Base-by-base conservation (phyloP, 2,113 vertebrate species). In the Lutjanus erythropterus region DNA sequence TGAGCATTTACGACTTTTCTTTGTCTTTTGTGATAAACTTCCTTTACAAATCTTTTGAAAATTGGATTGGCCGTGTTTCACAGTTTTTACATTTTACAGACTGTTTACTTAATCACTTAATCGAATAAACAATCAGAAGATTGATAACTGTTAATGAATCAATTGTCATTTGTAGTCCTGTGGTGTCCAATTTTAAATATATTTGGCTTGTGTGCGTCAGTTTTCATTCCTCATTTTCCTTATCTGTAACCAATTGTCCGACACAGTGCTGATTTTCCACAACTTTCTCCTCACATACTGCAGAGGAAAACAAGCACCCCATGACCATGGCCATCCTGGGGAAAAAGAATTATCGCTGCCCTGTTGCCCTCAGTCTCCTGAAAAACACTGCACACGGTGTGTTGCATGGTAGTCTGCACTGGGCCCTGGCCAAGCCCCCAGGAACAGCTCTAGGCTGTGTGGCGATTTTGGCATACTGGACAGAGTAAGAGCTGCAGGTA, bases 371-470 rank as follows among this genome's bases (percentile, higher is more conserved):
- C 62, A 39, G 10, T 35, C 23, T 70, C 46, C 65, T 58, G 53
- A 71, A 83, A 62, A 78, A 73, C 62, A 67, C 31, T 75, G 76
- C 31, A 72, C 31, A 56, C 29, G 25, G 69, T 72, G 58, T 53
- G 47, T 78, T 75, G 75, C 73, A 75, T 83, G 68, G 75, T 68
- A 84, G 65, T 76, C 66, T 73, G 55, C 15, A 14, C 64, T 81
- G 76, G 52, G 52, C 42, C 75, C 21, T 1, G 47, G 68, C 81
- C 64, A 75, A 86, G 75, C 71, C 78, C 62, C 27, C 62, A 86
- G 80, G 75, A 87, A 58, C 61, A 75, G 86, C 83, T 86, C 44
- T 4, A 65, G 83, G 78, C 86, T 78, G 42, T 85, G 62, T 69
- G 67, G 44, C n/a, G 23, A 64, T 66, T 86, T 59, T 76, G 67